These are phyloP conservation scores for Dipodomys stephensi DNA, from an alignment of 2,113 vertebrate species.

Conservation along the genomic window DNA sequence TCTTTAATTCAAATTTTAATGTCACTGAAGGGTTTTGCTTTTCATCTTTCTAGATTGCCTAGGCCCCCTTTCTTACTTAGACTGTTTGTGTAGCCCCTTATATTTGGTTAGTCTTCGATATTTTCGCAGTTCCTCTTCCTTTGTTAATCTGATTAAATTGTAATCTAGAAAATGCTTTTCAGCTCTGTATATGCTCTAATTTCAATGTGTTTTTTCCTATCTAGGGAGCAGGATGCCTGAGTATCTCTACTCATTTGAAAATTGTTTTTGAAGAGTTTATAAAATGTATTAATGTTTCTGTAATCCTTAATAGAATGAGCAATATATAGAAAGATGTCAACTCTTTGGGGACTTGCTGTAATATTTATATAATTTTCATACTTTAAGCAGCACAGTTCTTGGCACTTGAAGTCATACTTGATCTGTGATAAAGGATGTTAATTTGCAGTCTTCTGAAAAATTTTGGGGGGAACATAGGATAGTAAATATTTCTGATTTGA, in stretches of 20 bases:
- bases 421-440: constrained; percentile 46
- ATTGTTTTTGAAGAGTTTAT: constrained; percentile 65
- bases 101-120: constrained; percentile 46
- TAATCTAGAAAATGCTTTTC: constrained; percentile 59
- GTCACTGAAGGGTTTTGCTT: constrained; percentile 63
- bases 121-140: constrained; percentile 51
- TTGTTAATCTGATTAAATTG: constrained; percentile 48
- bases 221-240: constrained; percentile 61
- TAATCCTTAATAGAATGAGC: constrained; percentile 55
- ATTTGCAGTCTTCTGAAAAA: constrained; percentile 50
- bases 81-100: constrained; percentile 63
- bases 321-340: constrained; percentile 53
- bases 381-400: constrained; percentile 43
- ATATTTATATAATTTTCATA: constrained; percentile 56
- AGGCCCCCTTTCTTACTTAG: constrained; percentile 50
- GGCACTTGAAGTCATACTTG: constrained; percentile 42
- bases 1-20: constrained; percentile 75
- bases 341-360: constrained; percentile 20
- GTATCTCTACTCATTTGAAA: constrained; percentile 52
- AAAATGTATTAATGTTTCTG: constrained; percentile 53
- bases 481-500: constrained; percentile 61
- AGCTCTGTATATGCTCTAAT: background rate
- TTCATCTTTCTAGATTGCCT: constrained; percentile 69
- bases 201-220: constrained; percentile 63
- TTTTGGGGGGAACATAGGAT: constrained; percentile 35